A percentile compares a stretch with the other conserved stretches of the same genome.
These are phyloP conservation scores for Stichopus chloronotus DNA, from an alignment of 35 echinoderm and acorn worm species.

Conservation along the genomic window DNA sequence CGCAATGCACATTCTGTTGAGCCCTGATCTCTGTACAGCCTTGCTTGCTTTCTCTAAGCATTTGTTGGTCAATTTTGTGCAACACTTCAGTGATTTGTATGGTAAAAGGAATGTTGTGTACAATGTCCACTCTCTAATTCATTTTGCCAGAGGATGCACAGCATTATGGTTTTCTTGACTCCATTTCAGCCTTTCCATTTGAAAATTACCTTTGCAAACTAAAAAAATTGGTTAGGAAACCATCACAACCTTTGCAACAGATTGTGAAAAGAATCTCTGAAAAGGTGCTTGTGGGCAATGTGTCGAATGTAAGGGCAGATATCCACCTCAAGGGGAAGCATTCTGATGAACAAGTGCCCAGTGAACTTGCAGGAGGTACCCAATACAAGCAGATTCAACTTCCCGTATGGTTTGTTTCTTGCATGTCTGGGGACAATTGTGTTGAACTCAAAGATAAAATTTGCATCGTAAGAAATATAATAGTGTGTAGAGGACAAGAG, in stretches of 20 bases:
- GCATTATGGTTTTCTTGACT: neutral
- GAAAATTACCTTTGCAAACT: too few relatives aligned
- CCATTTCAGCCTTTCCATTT: too few relatives aligned
- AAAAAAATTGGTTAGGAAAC: too few relatives aligned
- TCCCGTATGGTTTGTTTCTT: neutral
- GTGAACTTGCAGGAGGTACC: conserved; percentile 3
- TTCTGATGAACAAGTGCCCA: neutral
- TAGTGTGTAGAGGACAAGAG: too few relatives aligned
- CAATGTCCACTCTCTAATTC: conserved; percentile 76
- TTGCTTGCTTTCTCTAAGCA: conserved; percentile 26
- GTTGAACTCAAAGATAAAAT: too few relatives aligned
- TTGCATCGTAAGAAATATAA: too few relatives aligned
- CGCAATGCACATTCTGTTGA: conserved; percentile 47
- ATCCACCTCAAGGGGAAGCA: neutral
- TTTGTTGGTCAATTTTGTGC: conserved; percentile 51
- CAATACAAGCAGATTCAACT: conserved; percentile 6
- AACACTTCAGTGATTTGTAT: conserved; percentile 57
- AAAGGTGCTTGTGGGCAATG: neutral
- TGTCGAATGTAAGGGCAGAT: neutral
- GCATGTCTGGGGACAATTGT: neutral
- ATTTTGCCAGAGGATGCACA: conserved; percentile 59
- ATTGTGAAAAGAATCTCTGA: neutral
- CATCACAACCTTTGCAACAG: neutral
- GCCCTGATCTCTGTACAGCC: neutral
- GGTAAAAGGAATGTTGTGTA: conserved; percentile 51